Evolutionary conservation across 2,797 vertebrate species (phyloP).

Genomic region (Setipinna tenuifilis): DNA sequence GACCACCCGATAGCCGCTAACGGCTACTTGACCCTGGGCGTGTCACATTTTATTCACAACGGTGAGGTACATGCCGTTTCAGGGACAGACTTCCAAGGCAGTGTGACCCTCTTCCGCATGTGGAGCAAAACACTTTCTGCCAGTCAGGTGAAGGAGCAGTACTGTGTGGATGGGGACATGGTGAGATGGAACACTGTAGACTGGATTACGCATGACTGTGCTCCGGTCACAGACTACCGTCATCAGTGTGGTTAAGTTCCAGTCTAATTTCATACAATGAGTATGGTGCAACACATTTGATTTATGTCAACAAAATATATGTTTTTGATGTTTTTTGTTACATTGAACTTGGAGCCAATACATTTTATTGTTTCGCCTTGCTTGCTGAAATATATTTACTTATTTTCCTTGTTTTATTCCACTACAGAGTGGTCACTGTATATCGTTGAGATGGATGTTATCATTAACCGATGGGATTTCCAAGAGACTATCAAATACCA

Average conservation of each 20-base stretch:
- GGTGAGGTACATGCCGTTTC: constrained; percentile 37
- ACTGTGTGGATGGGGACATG: constrained; percentile 73
- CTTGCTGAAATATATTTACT: background rate
- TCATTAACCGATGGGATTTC: constrained; percentile 51
- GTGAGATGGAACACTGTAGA: constrained; percentile 69
- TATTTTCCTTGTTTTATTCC: background rate
- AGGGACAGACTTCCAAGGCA: constrained; percentile 43
- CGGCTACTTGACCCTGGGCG: constrained; percentile 74
- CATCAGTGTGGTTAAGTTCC: constrained; percentile 73
- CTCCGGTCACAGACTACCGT: constrained; percentile 35
- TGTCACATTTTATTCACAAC: constrained; percentile 42
- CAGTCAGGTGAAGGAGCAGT: constrained; percentile 55
- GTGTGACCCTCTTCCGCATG: constrained; percentile 72
- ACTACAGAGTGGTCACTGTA: constrained; percentile 71
- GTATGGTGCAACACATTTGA: background rate
- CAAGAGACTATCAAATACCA: constrained; percentile 48
- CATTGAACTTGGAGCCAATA: no score
- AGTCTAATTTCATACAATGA: background rate
- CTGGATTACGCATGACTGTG: constrained; percentile 62
- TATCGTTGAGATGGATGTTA: constrained; percentile 58
- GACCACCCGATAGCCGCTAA: constrained; percentile 50
- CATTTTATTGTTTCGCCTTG: background rate
- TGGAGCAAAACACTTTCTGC: constrained; percentile 65
- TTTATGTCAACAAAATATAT: background rate
- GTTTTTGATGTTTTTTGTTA: no score